Evolutionary conservation across 2,888 invertebrate species (phyloP).

Genomic region (Temnothorax rugatulus): DNA sequence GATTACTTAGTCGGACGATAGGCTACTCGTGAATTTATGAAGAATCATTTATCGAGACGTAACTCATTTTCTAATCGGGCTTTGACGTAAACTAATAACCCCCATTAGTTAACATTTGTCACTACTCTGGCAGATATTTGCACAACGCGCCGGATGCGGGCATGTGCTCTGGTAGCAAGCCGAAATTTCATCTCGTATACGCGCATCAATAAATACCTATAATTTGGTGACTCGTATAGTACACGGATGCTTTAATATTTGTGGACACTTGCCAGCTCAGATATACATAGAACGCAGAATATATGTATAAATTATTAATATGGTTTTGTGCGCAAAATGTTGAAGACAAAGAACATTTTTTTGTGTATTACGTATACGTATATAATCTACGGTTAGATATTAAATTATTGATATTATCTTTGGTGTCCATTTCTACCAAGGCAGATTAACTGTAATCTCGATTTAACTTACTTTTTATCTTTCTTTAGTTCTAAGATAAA

Average conservation of each 20-base stretch:
- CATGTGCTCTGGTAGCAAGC: constrained; percentile 12
- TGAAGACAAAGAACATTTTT: not conserved
- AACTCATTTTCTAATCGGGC: constrained; percentile 23
- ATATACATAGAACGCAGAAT: constrained; percentile 26
- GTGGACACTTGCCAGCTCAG: constrained; percentile 18
- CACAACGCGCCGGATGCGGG: constrained; percentile 25
- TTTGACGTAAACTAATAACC: not conserved
- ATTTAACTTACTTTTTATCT: too few relatives aligned
- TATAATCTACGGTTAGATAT: not conserved
- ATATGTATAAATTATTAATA: constrained; percentile 22
- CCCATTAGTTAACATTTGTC: constrained; percentile 59
- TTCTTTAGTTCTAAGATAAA: too few relatives aligned
- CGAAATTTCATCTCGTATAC: constrained; percentile 11
- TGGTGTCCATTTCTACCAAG: too few relatives aligned
- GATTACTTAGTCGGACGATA: not conserved
- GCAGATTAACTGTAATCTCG: too few relatives aligned
- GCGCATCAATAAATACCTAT: constrained; percentile 3
- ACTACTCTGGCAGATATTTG: constrained; percentile 61
- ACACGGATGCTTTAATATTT: constrained; percentile 28
- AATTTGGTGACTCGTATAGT: constrained; percentile 9
- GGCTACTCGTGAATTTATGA: not conserved
- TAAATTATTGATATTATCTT: too few relatives aligned
- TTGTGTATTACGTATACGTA: too few relatives aligned
- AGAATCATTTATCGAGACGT: not conserved
- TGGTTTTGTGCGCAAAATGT: not conserved